Base-by-base conservation (phyloP, 53 echinoderm and acorn worm species). In the Astropecten irregularis region DNA sequence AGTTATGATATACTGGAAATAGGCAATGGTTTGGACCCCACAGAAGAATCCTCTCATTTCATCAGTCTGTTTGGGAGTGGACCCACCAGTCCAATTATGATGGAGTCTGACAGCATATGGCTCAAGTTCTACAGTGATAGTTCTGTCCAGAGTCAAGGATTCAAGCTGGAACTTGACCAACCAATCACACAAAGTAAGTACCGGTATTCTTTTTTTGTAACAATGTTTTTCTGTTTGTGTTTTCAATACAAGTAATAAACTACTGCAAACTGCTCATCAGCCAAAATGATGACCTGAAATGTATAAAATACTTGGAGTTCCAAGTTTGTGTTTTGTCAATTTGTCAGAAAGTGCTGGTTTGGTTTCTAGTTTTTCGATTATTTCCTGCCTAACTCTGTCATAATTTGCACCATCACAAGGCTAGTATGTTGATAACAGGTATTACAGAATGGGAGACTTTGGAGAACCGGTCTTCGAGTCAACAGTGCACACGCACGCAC, bases 1-100 rank as follows among this genome's bases (percentile, higher is more conserved):
- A 69, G 79, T 26, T 60, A 59, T 46, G 79, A 77, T 27, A 27
- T 57, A 23, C 59, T 77, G 6, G 61, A 77, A 9, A 40, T 77
- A 31, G 79, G 79, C 20, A 77, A 37, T 26, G 79, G 79, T n/a
- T 27, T 36, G 0, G 79, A 77, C 27, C 58, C 57, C 16, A 40
- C 38, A 3, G 79, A 77, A 23, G 37, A 14, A 58, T 77, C 79
- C 19, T 58, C 79, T 14, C 57, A 53, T 14, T 77, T 40, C 60
- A 21, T 37, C 10, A 20, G 37, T 15, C 44, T 58, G 58, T 35
- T 53, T 25, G 62, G 62, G 23, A 27, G 10, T 44, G 46, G 44
- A n/a, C 47, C 46, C 15, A 18, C 15, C 25, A 3, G 14, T 26
- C 25, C 44, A 3, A 0, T 69, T 3, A 69, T 47, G 44, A 25